Conservation (phyloP, 2,113 vertebrate genomes). For the Rissa tridactyla region DNA sequence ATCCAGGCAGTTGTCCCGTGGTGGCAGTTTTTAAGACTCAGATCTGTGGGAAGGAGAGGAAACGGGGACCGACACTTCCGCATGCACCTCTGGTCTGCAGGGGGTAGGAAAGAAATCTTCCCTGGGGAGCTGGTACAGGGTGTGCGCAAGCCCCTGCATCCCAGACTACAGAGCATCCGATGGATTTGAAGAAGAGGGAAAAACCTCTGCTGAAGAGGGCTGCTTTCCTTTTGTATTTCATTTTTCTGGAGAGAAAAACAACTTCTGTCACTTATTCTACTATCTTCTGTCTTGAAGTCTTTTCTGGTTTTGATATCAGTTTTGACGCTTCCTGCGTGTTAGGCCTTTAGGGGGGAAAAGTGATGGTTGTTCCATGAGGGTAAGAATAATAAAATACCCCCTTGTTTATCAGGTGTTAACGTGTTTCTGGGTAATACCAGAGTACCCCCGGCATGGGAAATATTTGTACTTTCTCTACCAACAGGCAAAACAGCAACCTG, state of each 20-base stretch:
- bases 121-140: not conserved
- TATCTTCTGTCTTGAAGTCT: not conserved
- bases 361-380: not conserved
- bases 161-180: rapidly evolving
- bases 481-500: not conserved
- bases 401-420: not conserved
- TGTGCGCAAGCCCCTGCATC: not conserved
- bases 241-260: not conserved
- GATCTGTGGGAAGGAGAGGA: not conserved
- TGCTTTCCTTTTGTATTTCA: not conserved
- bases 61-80: not conserved
- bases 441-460: not conserved
- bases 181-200: not conserved
- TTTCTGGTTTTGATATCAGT: not conserved
- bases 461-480: not conserved
- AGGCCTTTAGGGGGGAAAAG: not conserved
- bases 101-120: not conserved
- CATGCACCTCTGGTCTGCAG: not conserved
- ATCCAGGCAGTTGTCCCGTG: not conserved
- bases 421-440: not conserved
- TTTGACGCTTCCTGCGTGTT: not conserved
- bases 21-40: not conserved
- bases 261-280: not conserved
- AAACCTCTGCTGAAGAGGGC: not conserved
- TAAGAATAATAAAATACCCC: not conserved